These are phyloP conservation scores for Proterorhinus semilunaris DNA, from an alignment of 2,113 vertebrate species.

Conservation along the genomic window DNA sequence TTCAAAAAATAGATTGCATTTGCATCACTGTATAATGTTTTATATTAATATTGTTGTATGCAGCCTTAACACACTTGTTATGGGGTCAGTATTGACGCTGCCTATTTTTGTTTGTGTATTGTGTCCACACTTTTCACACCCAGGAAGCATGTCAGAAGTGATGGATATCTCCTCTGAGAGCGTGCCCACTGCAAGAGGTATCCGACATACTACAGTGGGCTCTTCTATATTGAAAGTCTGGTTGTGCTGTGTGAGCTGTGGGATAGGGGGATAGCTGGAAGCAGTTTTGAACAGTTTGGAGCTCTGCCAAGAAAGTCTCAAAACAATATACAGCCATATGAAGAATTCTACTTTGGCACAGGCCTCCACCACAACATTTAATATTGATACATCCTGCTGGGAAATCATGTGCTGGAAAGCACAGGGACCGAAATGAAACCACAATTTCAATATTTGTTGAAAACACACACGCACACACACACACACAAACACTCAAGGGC, in stretches of 20 bases:
- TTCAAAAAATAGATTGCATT: too few relatives aligned
- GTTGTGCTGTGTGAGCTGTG: slow-evolving; percentile 31
- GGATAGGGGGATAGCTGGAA: slow-evolving; percentile 51
- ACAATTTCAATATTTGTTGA: slow-evolving; percentile 17
- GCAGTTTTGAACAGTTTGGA: slow-evolving; percentile 48
- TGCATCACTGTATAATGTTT: not conserved
- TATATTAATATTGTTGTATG: not conserved
- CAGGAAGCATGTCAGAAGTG: slow-evolving; percentile 14
- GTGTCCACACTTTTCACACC: not conserved
- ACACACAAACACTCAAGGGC: not conserved
- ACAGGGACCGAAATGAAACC: slow-evolving; percentile 6
- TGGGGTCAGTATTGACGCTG: not conserved
- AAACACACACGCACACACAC: too few relatives aligned
- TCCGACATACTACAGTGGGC: slow-evolving; percentile 1
- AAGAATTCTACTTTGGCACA: slow-evolving; percentile 33
- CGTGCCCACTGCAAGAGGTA: not conserved
- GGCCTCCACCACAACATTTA: slow-evolving; percentile 31
- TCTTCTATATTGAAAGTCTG: slow-evolving; percentile 14
- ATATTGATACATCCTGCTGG: slow-evolving; percentile 48
- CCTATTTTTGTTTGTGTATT: not conserved
- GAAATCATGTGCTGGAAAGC: slow-evolving; percentile 45
- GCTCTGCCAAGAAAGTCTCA: slow-evolving; percentile 53
- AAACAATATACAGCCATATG: slow-evolving; percentile 53
- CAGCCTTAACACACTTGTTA: not conserved
- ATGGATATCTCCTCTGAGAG: slow-evolving; percentile 34